Evolutionary conservation across 2,888 invertebrate genomes (phyloP).

Genomic region (Bedellia somnulentella): DNA sequence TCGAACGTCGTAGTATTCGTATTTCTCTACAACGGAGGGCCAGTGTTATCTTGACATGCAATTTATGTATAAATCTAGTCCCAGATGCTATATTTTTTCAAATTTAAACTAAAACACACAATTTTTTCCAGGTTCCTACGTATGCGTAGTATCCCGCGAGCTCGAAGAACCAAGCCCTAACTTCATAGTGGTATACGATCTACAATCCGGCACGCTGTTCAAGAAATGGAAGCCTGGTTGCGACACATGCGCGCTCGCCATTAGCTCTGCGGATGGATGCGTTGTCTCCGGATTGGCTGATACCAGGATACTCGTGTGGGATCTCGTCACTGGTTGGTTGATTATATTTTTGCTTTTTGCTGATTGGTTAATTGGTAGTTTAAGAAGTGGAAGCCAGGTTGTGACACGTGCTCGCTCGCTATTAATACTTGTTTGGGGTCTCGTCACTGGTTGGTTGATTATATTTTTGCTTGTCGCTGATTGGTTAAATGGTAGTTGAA

Average conservation of each 20-base stretch:
- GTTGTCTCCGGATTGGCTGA: slow-evolving; percentile 84
- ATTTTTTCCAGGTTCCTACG: slow-evolving; percentile 64
- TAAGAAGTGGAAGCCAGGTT: slow-evolving; percentile 89
- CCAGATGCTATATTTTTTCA: too few species aligned
- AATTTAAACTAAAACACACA: too few species aligned
- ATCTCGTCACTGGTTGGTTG: slow-evolving; percentile 72
- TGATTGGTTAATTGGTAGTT: too few species aligned
- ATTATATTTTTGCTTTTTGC: slow-evolving; percentile 8
- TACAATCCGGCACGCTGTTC: slow-evolving; percentile 86
- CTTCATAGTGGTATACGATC: slow-evolving; percentile 88
- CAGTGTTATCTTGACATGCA: too few species aligned
- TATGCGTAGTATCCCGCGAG: slow-evolving; percentile 65
- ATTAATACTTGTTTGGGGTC: slow-evolving; percentile 87
- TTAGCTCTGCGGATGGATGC: slow-evolving; percentile 80
- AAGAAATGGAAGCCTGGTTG: slow-evolving; percentile 90
- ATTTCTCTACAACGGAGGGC: too few species aligned
- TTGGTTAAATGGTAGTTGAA: too few species aligned
- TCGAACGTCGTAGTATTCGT: too few species aligned
- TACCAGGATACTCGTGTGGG: slow-evolving; percentile 83
- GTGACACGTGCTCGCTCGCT: slow-evolving; percentile 80
- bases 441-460: slow-evolving; percentile 69
- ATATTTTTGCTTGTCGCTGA: slow-evolving; percentile 8
- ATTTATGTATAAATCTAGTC: too few species aligned
- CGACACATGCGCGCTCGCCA: slow-evolving; percentile 81
- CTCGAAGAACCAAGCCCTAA: slow-evolving; percentile 76